A percentile compares a stretch with the other conserved stretches of the same genome.
phyloP scores from a whole-genome alignment of 2,888 invertebrate species.

The Corythucha ciliata region DNA sequence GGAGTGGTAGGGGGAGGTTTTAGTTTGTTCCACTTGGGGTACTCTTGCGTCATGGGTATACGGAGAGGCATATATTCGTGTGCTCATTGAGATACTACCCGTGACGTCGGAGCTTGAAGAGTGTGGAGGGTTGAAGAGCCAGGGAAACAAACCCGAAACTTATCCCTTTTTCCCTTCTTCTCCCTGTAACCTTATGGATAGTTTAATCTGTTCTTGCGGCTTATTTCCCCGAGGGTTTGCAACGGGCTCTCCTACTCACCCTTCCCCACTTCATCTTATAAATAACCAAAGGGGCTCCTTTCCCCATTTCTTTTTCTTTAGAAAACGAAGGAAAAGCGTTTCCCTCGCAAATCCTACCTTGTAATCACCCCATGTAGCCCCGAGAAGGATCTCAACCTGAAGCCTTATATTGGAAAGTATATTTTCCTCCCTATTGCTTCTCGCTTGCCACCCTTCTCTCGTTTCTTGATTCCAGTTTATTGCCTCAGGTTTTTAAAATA shows the following conservation, averaged over 20 bases:
- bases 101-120: too few species aligned
- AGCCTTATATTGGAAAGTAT: constrained; percentile 23
- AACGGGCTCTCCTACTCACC: too few species aligned
- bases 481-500: constrained; percentile 19
- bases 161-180: constrained; percentile 4
- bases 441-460: background rate
- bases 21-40: constrained; percentile 4
- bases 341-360: constrained; percentile 23
- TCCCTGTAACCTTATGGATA: constrained; percentile 16
- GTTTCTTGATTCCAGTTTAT: constrained; percentile 14
- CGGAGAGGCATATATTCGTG: too few species aligned
- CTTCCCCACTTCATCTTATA: constrained; percentile 23
- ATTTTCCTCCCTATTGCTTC: background rate
- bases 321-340: too few species aligned
- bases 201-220: constrained; percentile 26
- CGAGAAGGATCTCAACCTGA: too few species aligned
- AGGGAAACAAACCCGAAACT: constrained; percentile 10
- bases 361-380: constrained; percentile 20
- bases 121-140: too few species aligned
- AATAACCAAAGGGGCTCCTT: constrained; percentile 23
- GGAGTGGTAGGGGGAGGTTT: background rate
- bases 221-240: constrained; percentile 25
- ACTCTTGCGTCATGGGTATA: too few species aligned
- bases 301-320: constrained; percentile 1
- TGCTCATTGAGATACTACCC: too few species aligned